Percentiles rank a stretch among this genome's conserved stretches.
These are phyloP conservation scores for Pogonomyrmex californicus DNA, from an alignment of 1,140 invertebrate genomes.

Conservation along the genomic window DNA sequence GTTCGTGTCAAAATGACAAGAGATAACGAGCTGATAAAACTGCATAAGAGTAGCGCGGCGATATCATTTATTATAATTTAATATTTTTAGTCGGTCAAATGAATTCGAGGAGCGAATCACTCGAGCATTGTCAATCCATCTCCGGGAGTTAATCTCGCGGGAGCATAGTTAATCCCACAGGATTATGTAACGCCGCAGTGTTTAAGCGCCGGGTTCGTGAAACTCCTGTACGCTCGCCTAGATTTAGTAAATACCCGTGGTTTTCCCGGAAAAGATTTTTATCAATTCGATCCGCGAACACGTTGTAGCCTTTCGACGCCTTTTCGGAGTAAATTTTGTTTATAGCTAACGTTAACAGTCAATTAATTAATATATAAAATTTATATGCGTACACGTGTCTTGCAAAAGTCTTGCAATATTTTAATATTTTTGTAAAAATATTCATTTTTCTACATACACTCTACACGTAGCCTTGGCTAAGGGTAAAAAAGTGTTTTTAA, in stretches of 20 bases:
- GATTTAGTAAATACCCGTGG: slow-evolving; percentile 70
- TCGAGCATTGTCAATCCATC: slow-evolving; percentile 70
- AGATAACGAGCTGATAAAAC: slow-evolving; percentile 22
- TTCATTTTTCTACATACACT: background rate
- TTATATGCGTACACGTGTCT: background rate
- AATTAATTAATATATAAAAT: background rate
- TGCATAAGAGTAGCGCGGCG: background rate
- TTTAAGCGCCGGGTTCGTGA: slow-evolving; percentile 72
- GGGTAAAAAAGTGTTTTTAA: background rate
- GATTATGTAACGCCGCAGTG: slow-evolving; percentile 78
- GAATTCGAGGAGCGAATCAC: slow-evolving; percentile 35
- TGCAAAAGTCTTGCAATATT: background rate
- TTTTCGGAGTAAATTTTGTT: background rate
- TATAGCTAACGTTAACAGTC: background rate
- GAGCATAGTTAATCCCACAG: slow-evolving; percentile 73
- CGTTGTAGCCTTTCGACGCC: background rate
- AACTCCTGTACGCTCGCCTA: slow-evolving; percentile 65
- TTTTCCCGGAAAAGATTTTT: slow-evolving; percentile 33
- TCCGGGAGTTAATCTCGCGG: slow-evolving; percentile 72
- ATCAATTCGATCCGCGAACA: slow-evolving; percentile 30
- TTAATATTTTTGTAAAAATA: background rate
- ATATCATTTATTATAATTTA: slow-evolving; percentile 64
- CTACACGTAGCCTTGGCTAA: background rate
- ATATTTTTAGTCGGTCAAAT: slow-evolving; percentile 66
- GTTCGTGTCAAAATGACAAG: slow-evolving; percentile 28